Evolutionary conservation across 2,797 vertebrate species (phyloP).

Genomic region (Falco novaeseelandiae): DNA sequence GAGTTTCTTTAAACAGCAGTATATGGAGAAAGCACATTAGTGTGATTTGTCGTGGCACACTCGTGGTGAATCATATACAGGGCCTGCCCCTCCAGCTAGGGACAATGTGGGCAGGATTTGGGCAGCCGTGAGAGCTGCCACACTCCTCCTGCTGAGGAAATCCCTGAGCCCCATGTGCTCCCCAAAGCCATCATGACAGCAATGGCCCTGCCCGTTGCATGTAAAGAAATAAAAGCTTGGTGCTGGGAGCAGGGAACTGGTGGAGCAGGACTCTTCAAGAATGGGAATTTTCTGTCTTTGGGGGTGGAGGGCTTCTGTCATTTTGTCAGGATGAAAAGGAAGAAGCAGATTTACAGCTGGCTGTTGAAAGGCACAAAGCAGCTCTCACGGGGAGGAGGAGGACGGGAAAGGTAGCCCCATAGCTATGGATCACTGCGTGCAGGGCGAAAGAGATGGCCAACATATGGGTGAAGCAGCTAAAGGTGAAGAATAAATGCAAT

Average conservation of each 20-base stretch:
- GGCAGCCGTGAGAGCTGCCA: not conserved
- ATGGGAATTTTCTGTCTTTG: not conserved
- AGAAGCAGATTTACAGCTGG: not conserved
- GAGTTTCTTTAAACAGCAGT: not conserved
- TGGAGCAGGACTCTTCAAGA: not conserved
- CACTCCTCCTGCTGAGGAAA: not conserved
- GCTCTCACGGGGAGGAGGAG: not conserved
- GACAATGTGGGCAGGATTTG: not conserved
- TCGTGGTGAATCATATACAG: not conserved
- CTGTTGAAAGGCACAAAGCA: not conserved
- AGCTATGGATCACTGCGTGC: not conserved
- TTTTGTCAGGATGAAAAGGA: not conserved
- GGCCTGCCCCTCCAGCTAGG: not conserved
- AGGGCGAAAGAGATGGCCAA: not conserved
- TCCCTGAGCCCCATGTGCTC: not conserved
- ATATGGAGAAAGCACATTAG: not conserved
- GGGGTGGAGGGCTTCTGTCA: not conserved
- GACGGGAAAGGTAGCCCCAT: not conserved
- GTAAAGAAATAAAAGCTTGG: not conserved
- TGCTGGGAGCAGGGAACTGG: not conserved
- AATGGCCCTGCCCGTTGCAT: not conserved
- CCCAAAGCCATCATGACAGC: not conserved
- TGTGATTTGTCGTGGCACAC: not conserved
- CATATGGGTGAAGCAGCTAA: not conserved
- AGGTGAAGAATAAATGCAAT: constrained; percentile 12